Evolutionary conservation across 2,888 invertebrate genomes (phyloP), one percentile per base, ranked within the genome.

Genomic region (Caenorhabditis sinica): DNA sequence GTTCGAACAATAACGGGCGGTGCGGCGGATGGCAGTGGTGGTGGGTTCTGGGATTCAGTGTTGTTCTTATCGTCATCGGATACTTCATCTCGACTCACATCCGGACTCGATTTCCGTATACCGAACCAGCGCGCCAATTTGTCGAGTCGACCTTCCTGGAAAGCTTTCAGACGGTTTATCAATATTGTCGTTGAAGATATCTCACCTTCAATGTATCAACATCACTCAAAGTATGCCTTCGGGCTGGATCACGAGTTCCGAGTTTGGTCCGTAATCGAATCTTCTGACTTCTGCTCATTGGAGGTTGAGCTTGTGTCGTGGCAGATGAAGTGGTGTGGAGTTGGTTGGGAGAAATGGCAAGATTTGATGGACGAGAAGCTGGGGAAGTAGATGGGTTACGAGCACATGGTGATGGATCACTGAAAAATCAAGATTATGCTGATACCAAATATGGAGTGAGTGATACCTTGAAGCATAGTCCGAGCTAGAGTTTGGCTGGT

Each of bases 201-300:
- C 6, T 13, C 51, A 88, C 88, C 86, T 88, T 88, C 49, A 88
- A 81, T 11, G 85, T 74, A 51, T 90, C 90, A 56, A 90, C 84
- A 76, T 90, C 90, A n/a, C 85, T 80, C 17, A 90, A 79, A 15
- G 91, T 91, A 76, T 91, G 90, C 43, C 91, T 63, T 43, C 91
- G 83, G 11, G 86, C 65, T 4, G 90, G 89, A 61, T 87, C 87
- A 17, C 88, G 79, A 1, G 66, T 11, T 13, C 79, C 74, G 13
- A 81, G 30, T 58, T 86, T 87, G 11, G 72, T 86, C n/a, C 90
- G 79, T 77, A 90, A 83, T 36, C 88, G 85, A 45, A 90, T 90
- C 76, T 90, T 90, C 71, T 90, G 84, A 60, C 90, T 88, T 68
- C 89, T 45, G 30, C 74, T 75, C 61, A 84, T 77, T 49, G 83